Conservation (phyloP, 2,888 invertebrate species). For the Caenorhabditis afra region DNA sequence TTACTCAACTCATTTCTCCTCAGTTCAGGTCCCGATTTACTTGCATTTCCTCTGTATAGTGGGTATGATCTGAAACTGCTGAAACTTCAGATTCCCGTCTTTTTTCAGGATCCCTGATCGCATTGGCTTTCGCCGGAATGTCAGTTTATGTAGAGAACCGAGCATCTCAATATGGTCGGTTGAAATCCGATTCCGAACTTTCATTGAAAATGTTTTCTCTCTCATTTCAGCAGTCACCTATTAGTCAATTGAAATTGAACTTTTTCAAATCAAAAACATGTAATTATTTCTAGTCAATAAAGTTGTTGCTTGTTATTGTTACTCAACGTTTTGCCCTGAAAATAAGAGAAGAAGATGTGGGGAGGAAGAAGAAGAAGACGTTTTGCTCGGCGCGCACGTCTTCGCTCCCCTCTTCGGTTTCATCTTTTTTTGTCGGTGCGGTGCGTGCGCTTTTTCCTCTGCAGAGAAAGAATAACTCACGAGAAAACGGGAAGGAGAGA, state of each 20-base stretch:
- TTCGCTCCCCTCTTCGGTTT: conserved; percentile 1
- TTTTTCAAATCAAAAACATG: no score
- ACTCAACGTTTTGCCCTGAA: not conserved
- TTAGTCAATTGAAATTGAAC: not conserved
- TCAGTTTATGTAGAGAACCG: not conserved
- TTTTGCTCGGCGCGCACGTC: not conserved
- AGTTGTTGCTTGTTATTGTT: no score
- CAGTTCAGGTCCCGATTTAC: no score
- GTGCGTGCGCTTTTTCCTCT: no score
- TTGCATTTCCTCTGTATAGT: no score
- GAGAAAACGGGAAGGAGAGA: no score
- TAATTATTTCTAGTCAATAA: no score
- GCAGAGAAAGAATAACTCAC: no score
- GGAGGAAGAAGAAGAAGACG: conserved; percentile 3
- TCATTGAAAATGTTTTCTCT: no score
- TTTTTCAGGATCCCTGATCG: not conserved
- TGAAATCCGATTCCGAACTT: not conserved
- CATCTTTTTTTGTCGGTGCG: no score
- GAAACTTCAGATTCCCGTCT: not conserved
- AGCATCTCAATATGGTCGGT: not conserved
- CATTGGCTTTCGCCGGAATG: not conserved
- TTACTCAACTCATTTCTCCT: no score
- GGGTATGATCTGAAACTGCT: not conserved
- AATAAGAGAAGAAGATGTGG: not conserved
- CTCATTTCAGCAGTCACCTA: not conserved